Conservation (phyloP, 2,797 vertebrate genomes). For the Darevskia nairensis region DNA sequence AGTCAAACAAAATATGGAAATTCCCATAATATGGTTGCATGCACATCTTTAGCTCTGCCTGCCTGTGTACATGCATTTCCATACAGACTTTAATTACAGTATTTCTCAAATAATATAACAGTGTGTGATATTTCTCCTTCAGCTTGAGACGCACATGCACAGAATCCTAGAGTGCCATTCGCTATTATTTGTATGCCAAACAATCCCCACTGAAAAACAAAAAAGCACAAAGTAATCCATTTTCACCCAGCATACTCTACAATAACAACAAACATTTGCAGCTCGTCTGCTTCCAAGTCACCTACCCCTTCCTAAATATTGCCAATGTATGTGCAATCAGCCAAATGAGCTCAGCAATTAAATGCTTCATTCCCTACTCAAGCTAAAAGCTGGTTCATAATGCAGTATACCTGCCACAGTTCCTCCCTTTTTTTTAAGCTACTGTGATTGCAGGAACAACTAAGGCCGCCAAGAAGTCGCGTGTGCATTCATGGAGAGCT, state of each 20-base stretch:
- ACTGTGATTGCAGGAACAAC: not conserved
- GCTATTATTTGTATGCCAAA: conserved; percentile 39
- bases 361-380: conserved; percentile 37
- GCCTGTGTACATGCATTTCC: not conserved
- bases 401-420: not conserved
- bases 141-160: conserved; percentile 32
- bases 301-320: conserved; percentile 16
- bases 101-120: conserved; percentile 43
- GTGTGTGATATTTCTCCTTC: not conserved
- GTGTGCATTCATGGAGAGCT: not conserved
- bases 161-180: not conserved
- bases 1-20: conserved; percentile 20
- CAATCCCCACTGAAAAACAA: conserved; percentile 14
- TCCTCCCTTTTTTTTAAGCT: not conserved
- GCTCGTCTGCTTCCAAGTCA: conserved; percentile 46
- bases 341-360: conserved; percentile 33
- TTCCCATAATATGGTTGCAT: not conserved
- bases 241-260: conserved; percentile 34
- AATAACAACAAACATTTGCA: conserved; percentile 44
- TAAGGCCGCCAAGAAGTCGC: not conserved
- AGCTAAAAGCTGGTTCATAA: not conserved
- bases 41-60: conserved; percentile 20
- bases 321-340: not conserved
- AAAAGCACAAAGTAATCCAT: conserved; percentile 41
- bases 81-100: conserved; percentile 28